Base-by-base conservation (phyloP, 1,140 invertebrate species). In the Tetragnatha versicolor region DNA sequence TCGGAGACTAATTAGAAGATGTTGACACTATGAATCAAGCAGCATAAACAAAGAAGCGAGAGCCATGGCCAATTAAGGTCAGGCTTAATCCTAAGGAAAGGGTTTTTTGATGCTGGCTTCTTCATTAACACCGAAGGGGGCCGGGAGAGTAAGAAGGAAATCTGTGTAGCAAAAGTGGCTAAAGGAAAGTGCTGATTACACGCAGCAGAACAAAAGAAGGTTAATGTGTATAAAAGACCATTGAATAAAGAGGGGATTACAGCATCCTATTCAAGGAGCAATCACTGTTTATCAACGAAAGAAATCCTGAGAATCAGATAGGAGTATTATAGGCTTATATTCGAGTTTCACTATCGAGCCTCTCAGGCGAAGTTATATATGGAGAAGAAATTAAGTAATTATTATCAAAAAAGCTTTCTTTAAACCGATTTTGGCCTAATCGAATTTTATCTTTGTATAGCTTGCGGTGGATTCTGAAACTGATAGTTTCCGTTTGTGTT, bases 11-110 rank as follows among this genome's bases (percentile, higher is more conserved):
- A 73, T 73, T 73, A 73, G 69, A 73, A 58, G 39, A 37, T 72
- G 69, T 72, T 72, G 69, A 73, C 53, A 73, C 69, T 73, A 42
- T 60, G 69, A 73, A 73, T 73, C 69, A 70, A 39, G 49, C n/a
- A 25, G 42, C 29, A 35, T 35, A 60, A 68, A 68, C 39, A 60
- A 31, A 39, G 33, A 45, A 58, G 37, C 17, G 37, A 37, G 53
- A 60, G 35, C n/a, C n/a, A 22, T 60, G 25, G n/a, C 51, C 69
- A 60, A 73, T 73, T 73, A 73, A 58, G 69, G 53, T 60, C 69
- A 60, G 25, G 37, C 51, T 33, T 60, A 60, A 73, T 37, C 51
- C 69, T 33, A 60, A 60, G 20, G 69, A 60, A 45, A 27, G 22
- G 22, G 33, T 73, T 73, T 68, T 73, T 73, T 51, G 49, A 53